phyloP scores from a whole-genome alignment of 2,113 vertebrate species.

The Merops nubicus region DNA sequence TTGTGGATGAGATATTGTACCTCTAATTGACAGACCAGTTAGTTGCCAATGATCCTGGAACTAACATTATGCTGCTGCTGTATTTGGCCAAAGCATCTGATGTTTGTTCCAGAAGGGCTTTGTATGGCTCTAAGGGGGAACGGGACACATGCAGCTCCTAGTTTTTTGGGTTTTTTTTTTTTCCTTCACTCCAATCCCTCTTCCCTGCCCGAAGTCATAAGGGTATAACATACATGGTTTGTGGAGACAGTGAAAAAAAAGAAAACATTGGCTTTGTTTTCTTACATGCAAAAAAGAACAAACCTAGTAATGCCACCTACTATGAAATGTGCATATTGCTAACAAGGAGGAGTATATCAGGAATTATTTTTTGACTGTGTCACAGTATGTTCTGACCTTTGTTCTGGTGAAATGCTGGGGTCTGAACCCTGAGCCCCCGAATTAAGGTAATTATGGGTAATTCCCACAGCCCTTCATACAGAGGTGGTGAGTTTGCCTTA shows the following conservation, averaged over 20 bases:
- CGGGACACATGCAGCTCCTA: accelerated
- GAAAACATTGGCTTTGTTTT: not conserved
- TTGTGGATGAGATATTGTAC: not conserved
- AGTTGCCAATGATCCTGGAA: not conserved
- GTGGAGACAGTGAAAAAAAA: not conserved
- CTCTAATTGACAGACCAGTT: not conserved
- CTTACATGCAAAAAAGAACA: not conserved
- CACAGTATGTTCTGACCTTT: not conserved
- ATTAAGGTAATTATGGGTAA: too few relatives aligned
- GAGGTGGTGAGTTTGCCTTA: too few relatives aligned
- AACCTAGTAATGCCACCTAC: not conserved
- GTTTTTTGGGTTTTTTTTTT: too few relatives aligned
- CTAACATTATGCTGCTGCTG: not conserved
- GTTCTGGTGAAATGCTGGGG: too few relatives aligned
- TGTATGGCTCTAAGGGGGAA: not conserved
- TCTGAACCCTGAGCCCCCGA: too few relatives aligned
- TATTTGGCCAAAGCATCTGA: not conserved
- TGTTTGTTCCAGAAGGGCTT: not conserved
- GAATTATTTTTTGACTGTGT: not conserved
- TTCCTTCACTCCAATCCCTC: too few relatives aligned
- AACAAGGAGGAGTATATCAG: not conserved
- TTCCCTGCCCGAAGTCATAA: not conserved
- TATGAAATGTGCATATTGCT: not conserved
- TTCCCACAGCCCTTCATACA: too few relatives aligned
- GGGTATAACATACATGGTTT: not conserved